Conservation (phyloP, 2,113 vertebrate species). For the Onychostoma macrolepis region DNA sequence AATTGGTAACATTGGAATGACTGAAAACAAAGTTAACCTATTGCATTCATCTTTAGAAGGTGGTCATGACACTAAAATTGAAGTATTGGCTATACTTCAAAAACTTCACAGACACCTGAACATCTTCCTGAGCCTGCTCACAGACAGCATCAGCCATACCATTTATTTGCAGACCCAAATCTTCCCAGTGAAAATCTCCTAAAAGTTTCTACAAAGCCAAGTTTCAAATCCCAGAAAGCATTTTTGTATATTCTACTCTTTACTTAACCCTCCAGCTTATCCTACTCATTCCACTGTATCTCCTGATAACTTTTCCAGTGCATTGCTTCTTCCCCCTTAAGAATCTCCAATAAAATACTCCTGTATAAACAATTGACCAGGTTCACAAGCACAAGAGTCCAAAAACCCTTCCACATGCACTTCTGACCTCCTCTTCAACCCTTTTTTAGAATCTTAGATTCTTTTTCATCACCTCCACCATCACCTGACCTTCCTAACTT, state of each 20-base stretch:
- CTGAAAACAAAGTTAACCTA: not conserved
- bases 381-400: not conserved
- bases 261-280: not conserved
- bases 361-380: not conserved
- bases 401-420: not conserved
- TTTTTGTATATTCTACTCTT: not conserved
- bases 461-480: not conserved
- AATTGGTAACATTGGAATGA: not conserved
- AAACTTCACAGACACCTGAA: not conserved
- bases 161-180: conserved; percentile 3
- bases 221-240: not conserved
- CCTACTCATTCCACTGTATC: not conserved
- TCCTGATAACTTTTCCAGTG: not conserved
- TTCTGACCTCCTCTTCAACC: not conserved
- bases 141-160: not conserved
- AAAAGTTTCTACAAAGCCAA: not conserved
- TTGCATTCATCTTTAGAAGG: not conserved
- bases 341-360: not conserved
- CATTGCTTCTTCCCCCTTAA: not conserved
- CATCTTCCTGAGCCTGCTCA: not conserved
- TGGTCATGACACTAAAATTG: not conserved
- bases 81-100: not conserved
- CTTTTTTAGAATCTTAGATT: not conserved
- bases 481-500: conserved; percentile 9
- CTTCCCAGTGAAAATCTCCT: not conserved